Conservation (phyloP, 1,140 invertebrate species). For the Lasioglossum baleicum region DNA sequence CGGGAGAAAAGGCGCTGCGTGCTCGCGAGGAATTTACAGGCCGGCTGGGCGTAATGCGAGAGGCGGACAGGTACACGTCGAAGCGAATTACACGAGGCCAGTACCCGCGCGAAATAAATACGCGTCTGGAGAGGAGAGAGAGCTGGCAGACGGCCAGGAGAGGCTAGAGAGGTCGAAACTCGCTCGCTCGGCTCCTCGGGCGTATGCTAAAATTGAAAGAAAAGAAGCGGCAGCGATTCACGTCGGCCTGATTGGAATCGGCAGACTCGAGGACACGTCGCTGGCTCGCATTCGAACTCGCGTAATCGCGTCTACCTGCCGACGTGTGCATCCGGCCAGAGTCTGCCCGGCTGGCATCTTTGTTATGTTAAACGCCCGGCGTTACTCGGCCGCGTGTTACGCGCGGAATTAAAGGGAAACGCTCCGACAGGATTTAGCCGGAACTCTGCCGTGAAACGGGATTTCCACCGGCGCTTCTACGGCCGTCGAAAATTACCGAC, state of each 20-base stretch:
- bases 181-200: slow-evolving; percentile 20
- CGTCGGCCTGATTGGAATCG: slow-evolving; percentile 59
- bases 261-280: slow-evolving; percentile 48
- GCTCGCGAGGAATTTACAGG: too few species aligned
- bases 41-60: slow-evolving; percentile 12
- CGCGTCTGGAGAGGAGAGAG: slow-evolving; percentile 30
- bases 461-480: not conserved
- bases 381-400: not conserved
- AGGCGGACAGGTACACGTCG: slow-evolving; percentile 51
- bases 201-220: slow-evolving; percentile 67
- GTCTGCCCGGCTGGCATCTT: not conserved
- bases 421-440: not conserved
- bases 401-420: slow-evolving; percentile 18
- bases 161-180: slow-evolving; percentile 25
- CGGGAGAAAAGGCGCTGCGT: too few species aligned
- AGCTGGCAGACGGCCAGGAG: slow-evolving; percentile 56
- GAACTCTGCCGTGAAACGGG: not conserved
- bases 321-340: slow-evolving; percentile 12
- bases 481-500: too few species aligned
- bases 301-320: slow-evolving; percentile 54
- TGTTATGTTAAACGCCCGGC: slow-evolving; percentile 3
- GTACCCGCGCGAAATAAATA: slow-evolving; percentile 21
- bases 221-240: slow-evolving; percentile 51
- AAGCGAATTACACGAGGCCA: slow-evolving; percentile 27
- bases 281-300: slow-evolving; percentile 62